Evolutionary conservation across 2,888 invertebrate genomes (phyloP).

Genomic region (Cephonodes hylas): DNA sequence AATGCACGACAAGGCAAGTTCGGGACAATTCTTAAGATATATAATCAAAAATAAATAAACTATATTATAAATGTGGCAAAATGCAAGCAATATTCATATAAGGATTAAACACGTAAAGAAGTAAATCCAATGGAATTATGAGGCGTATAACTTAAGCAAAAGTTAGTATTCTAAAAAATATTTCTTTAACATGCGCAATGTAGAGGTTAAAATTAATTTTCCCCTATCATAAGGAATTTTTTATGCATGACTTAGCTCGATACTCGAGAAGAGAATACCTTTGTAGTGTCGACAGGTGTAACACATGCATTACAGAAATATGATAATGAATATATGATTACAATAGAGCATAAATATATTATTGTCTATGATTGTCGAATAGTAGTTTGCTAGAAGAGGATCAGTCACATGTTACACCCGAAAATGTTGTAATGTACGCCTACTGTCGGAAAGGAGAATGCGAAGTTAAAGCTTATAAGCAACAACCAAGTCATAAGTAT

Average conservation of each 20-base stretch:
- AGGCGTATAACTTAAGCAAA: background rate
- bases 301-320: background rate
- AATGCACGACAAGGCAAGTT: conserved; percentile 38
- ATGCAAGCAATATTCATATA: background rate
- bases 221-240: background rate
- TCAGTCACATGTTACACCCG: background rate
- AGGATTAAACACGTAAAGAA: background rate
- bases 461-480: conserved; percentile 39
- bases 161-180: background rate
- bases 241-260: background rate
- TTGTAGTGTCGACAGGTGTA: background rate
- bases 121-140: background rate
- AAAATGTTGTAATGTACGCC: conserved; percentile 10
- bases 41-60: background rate
- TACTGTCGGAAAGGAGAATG: conserved; percentile 39
- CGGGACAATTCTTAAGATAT: conserved; percentile 4
- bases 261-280: background rate
- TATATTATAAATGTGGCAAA: background rate
- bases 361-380: background rate
- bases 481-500: conserved; percentile 47
- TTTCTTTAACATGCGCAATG: background rate
- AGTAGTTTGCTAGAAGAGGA: background rate
- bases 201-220: background rate
- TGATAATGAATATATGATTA: background rate
- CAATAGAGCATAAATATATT: background rate